Evolutionary conservation across 2,888 invertebrate species (phyloP).

Genomic region (Rhamphomyia laevipes): DNA sequence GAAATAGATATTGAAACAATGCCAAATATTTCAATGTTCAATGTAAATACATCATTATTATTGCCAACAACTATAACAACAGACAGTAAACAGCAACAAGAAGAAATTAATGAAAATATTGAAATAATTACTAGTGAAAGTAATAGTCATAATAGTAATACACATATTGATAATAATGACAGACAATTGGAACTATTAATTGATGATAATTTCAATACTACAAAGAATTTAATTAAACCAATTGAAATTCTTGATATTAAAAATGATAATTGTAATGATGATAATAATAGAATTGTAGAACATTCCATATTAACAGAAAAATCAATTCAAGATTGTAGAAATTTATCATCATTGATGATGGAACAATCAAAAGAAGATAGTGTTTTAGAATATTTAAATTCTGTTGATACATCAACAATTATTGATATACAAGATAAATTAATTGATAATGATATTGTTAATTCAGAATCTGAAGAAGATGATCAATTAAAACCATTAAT

Average conservation of each 20-base stretch:
- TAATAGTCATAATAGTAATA: too few relatives aligned
- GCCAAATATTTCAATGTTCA: too few relatives aligned
- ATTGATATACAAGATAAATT: slow-evolving; percentile 22
- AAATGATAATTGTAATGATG: background rate
- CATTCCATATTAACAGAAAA: background rate
- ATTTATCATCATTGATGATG: background rate
- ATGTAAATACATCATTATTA: too few relatives aligned
- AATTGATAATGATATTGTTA: slow-evolving; percentile 17
- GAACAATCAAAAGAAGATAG: slow-evolving; percentile 1
- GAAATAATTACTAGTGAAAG: background rate
- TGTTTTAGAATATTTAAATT: slow-evolving; percentile 1
- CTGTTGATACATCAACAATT: slow-evolving; percentile 13
- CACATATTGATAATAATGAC: too few relatives aligned
- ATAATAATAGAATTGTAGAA: background rate
- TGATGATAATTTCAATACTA: too few relatives aligned
- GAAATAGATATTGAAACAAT: too few relatives aligned
- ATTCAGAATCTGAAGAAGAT: slow-evolving; percentile 30
- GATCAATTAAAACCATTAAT: slow-evolving; percentile 36
- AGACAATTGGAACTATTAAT: background rate
- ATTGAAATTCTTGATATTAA: too few relatives aligned
- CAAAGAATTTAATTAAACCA: too few relatives aligned
- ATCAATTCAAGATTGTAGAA: background rate
- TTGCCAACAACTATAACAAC: too few relatives aligned
- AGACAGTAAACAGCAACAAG: background rate
- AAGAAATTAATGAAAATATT: background rate